These are phyloP conservation scores for Labeo calbasu DNA, from an alignment of 2,797 vertebrate genomes.

Conservation along the genomic window DNA sequence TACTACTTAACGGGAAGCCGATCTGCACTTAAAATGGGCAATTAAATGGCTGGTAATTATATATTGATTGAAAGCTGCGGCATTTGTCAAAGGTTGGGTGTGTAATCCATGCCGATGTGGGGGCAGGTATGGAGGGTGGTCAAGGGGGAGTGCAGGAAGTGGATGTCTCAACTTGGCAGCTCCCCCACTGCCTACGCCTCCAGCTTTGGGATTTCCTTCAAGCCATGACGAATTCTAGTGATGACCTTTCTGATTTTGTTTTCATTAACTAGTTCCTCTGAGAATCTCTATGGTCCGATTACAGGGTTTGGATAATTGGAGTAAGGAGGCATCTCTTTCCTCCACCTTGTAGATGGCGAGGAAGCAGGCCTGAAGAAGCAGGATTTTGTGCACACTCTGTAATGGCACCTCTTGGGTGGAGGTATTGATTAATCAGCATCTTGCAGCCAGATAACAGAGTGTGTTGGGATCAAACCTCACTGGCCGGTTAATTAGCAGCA, in stretches of 20 bases:
- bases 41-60: conserved; percentile 74
- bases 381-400: conserved; percentile 7
- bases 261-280: conserved; percentile 21
- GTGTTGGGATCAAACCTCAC: conserved; percentile 12
- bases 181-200: neutral
- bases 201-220: conserved; percentile 27
- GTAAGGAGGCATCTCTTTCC: conserved; percentile 15
- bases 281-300: conserved; percentile 10
- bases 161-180: conserved; percentile 37
- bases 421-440: conserved; percentile 47
- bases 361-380: conserved; percentile 1
- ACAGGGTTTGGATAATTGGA: conserved; percentile 36
- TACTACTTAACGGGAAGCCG: conserved; percentile 59
- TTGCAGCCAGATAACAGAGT: conserved; percentile 2
- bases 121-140: conserved; percentile 10
- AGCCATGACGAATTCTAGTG: conserved; percentile 4
- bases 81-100: conserved; percentile 64
- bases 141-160: conserved; percentile 41
- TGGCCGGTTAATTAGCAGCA: conserved; percentile 31
- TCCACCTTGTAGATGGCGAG: conserved; percentile 34
- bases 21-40: conserved; percentile 64
- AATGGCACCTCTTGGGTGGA: conserved; percentile 28
- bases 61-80: conserved; percentile 71
- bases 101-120: conserved; percentile 58
- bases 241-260: conserved; percentile 27